Percentiles rank a stretch among this genome's conserved stretches.
These are phyloP conservation scores for Hemichromis elongatus DNA, from an alignment of 2,113 vertebrate species.

Conservation along the genomic window DNA sequence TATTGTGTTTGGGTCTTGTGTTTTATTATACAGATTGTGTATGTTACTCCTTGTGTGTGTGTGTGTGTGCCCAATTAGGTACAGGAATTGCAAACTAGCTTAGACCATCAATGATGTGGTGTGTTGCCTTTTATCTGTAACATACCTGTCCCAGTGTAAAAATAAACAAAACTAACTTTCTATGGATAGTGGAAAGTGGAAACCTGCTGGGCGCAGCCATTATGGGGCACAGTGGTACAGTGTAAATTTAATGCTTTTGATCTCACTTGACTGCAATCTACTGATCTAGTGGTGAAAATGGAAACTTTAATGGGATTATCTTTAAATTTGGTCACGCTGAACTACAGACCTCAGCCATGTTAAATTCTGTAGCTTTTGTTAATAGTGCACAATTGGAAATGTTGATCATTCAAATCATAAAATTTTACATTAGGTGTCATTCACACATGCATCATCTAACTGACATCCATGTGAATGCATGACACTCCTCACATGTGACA, in stretches of 20 bases:
- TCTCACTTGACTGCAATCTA: neutral
- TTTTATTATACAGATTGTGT: too few species aligned
- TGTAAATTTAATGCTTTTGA: neutral
- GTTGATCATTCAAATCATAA: neutral
- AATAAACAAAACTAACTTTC: neutral
- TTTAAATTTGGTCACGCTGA: neutral
- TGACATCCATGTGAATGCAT: neutral
- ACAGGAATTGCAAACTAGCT: too few species aligned
- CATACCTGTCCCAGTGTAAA: too few species aligned
- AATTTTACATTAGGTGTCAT: neutral
- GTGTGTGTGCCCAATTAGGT: too few species aligned
- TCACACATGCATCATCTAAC: neutral
- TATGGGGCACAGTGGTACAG: neutral
- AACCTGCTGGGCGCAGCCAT: neutral
- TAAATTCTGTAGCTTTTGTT: neutral
- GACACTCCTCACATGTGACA: neutral
- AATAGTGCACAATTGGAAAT: neutral
- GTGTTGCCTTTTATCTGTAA: too few species aligned
- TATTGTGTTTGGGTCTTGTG: too few species aligned
- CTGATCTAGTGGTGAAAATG: neutral
- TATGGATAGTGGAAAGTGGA: neutral
- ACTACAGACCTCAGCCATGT: neutral
- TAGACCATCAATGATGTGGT: too few species aligned
- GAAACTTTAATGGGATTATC: neutral
- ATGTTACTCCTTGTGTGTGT: too few species aligned